phyloP scores from a whole-genome alignment of 2,797 vertebrate genomes.

The Otus scops region DNA sequence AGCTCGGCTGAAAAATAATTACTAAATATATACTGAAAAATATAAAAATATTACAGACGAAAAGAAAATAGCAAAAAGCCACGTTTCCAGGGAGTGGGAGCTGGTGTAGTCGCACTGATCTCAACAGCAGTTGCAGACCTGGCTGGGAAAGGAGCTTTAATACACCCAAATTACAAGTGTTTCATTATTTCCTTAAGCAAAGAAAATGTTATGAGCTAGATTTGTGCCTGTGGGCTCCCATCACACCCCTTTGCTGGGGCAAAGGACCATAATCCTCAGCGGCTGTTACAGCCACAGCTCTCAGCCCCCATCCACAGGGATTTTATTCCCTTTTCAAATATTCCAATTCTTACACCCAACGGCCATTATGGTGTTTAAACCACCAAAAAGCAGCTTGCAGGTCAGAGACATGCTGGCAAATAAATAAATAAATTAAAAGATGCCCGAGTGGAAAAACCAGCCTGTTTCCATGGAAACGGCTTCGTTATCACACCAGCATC shows the following conservation, averaged over 20 bases:
- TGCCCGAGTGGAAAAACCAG: not conserved
- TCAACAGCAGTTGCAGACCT: not conserved
- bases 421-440: not conserved
- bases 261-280: not conserved
- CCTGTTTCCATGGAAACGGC: slow-evolving; percentile 60
- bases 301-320: not conserved
- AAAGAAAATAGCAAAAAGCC: not conserved
- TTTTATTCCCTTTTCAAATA: not conserved
- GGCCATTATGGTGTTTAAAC: not conserved
- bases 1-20: not conserved
- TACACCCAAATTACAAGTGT: fast-evolving
- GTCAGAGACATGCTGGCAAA: not conserved
- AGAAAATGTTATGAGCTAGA: fast-evolving
- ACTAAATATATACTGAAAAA: not conserved
- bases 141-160: not conserved
- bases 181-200: not conserved
- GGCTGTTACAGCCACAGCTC: not conserved
- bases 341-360: not conserved
- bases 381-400: not conserved
- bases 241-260: fast-evolving
- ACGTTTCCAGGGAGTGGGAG: not conserved
- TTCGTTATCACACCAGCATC: slow-evolving; percentile 1
- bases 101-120: not conserved
- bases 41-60: not conserved
- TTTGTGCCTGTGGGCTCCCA: not conserved